Base-by-base conservation (phyloP, 2,888 invertebrate species). In the Diaperis boleti region DNA sequence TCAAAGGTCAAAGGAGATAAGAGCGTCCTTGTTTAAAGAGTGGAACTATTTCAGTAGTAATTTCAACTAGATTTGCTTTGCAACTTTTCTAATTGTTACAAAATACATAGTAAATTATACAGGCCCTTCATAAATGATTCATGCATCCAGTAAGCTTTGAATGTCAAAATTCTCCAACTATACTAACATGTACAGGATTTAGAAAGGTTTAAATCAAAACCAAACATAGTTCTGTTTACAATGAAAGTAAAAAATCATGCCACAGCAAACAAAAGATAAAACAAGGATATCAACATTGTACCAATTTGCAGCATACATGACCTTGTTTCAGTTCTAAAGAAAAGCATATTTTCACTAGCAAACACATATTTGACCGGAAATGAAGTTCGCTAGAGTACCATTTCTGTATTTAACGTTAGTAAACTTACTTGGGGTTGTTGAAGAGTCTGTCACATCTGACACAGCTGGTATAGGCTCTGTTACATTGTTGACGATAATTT, bases 171-270 rank as follows among this genome's bases (percentile, higher is more conserved):
- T n/a, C n/a, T n/a, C n/a, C n/a, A n/a, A n/a, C 17, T 41, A 41
- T 41, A n/a, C n/a, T 44, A 44, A 44, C 17, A 47, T 47, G 15
- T 47, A 31, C 47, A 47, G 31, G 47, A 31, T 31, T 31, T 47
- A 10, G 13, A 31, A 47, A 8, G 14, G 7, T 47, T 11, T 29
- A 31, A 31, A 33, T 13, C 13, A 33, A 33, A 10, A 10, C 33
- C 2, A 2, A 22, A 47, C 22, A 33, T 18, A 33, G 49, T 49
- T 47, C 15, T 47, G 20, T 49, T 49, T 49, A 33, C 18, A 49
- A 31, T 11, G 29, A 29, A 26, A 39, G 5, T 39, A 15, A 14
- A 47, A 47, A 31, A 29, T 20, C 31, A 8, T 11, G 4, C 11
- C 20, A 29, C 4, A 14, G 17, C n/a, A 29, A 47, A 31, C 47